Base-by-base conservation (phyloP, 1,140 invertebrate species). In the Diorhabda sublineata region DNA sequence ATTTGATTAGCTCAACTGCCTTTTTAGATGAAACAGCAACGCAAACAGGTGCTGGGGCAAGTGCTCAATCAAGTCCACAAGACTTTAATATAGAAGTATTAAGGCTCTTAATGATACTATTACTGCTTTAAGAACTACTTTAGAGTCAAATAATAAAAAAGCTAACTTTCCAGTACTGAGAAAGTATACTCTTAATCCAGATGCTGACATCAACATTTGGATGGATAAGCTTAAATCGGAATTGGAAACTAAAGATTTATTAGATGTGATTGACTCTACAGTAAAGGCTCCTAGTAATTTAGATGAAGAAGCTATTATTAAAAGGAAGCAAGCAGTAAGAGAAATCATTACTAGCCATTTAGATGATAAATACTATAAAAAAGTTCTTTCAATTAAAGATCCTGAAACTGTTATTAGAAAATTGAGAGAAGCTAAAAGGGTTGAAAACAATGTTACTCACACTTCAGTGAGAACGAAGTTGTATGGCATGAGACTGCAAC, bases 381-480 rank as follows among this genome's bases (percentile, higher is more conserved):
- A n/a, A n/a, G 52, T 56, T 56, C 52, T 6, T 56, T 7, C 6
- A 7, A 1, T 56, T 56, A 2, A n/a, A 56, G n/a, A 56, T n/a
- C 52, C 52, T 7, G n/a, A 7, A n/a, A n/a, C 6, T 6, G 52
- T 56, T 56, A 56, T 56, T 7, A 6, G 2, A n/a, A 56, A n/a
- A 6, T n/a, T 56, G 6, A 56, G n/a, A 56, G 52, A 56, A 7
- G 52, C 52, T 7, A 56, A 2, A 56, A 56, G 52, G 52, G n/a
- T 56, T 56, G 52, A 56, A n/a, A 56, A 56, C n/a, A 56, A 56
- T 56, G n/a, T 56, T 7, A 56, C 52, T 56, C 52, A 56, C 52
- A 56, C 52, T n/a, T 56, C 52, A 7, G 52, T 56, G 52, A 56
- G 52, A 56, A 56, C 52, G n/a, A 56, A 56, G n/a, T 56, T 56